Base-by-base conservation (phyloP, 2,888 invertebrate species). In the Nowickia ferox region DNA sequence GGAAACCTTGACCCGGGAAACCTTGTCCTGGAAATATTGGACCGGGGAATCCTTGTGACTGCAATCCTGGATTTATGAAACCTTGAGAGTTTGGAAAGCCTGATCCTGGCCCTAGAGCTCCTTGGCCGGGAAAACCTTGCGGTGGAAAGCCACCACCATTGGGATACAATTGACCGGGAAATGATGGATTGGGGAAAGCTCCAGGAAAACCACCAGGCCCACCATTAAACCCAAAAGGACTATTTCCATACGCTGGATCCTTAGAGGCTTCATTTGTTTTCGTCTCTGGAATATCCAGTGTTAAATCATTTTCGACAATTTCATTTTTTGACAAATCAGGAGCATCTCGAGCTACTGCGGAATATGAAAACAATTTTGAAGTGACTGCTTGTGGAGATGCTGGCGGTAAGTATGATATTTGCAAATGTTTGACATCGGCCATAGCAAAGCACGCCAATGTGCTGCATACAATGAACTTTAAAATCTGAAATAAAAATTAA, bases 401-500 rank as follows among this genome's bases (percentile, higher is more conserved):
- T 11, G 91, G 89, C 55, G 91, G 91, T 88, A 91, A 87, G 75
- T 91, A 91, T 17, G 81, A 80, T 69, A 82, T 89, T 9, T 88
- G 13, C 88, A 92, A 88, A 69, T 91, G 90, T 87, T 91, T 92
- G 15, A 92, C 92, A 90, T 92, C 92, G 87, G 92, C 92, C 51
- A 90, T 88, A 72, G 89, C 90, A 87, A 90, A 81, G 81, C 90
- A 90, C 87, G 90, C 84, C 75, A 91, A 85, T 59, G 90, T 90
- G 65, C 89, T 55, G 6, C 87, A 79, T 65, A 88, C 53, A 19
- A 89, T 40, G 13, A 87, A 61, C 53, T 71, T 83, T 1, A 59
- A 2, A 11, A 71, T 11, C 86, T 86, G 40, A 8, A 69, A 71
- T 30, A 1, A 42, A 65, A 75, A 19, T 15, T 38, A 38, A 4